phyloP scores from a whole-genome alignment of 2,888 invertebrate genomes.

The Orthosia incerta region DNA sequence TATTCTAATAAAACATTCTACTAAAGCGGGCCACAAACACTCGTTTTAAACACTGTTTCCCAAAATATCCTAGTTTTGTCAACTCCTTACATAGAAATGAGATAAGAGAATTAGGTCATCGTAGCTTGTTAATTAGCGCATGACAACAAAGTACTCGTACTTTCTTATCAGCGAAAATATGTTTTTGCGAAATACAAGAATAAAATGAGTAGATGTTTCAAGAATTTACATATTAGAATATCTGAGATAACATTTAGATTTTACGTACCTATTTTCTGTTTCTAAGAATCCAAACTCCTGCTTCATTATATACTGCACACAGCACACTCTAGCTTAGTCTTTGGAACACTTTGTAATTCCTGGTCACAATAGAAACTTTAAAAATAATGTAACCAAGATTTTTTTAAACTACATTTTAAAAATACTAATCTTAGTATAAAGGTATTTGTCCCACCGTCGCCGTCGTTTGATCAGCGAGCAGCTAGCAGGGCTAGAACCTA shows the following conservation, averaged over 20 bases:
- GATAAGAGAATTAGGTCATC: constrained; percentile 41
- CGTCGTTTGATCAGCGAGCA: too few relatives aligned
- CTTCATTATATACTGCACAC: neutral
- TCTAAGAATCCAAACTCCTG: neutral
- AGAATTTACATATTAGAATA: neutral
- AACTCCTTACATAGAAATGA: constrained; percentile 4
- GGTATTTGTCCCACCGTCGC: too few relatives aligned
- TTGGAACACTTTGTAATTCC: neutral
- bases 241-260: neutral
- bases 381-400: neutral
- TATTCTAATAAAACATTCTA: neutral
- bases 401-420: neutral
- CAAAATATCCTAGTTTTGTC: constrained; percentile 18
- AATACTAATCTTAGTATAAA: too few relatives aligned
- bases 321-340: neutral
- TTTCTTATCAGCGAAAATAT: constrained; percentile 4
- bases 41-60: neutral
- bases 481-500: too few relatives aligned
- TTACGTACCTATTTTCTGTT: neutral
- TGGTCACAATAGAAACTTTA: too few relatives aligned
- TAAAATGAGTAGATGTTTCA: neutral
- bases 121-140: constrained; percentile 15
- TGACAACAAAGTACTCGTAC: neutral
- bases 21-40: neutral
- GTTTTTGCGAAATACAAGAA: neutral